phyloP scores from a whole-genome alignment of 2,113 vertebrate species.

The Deroptyus accipitrinus region DNA sequence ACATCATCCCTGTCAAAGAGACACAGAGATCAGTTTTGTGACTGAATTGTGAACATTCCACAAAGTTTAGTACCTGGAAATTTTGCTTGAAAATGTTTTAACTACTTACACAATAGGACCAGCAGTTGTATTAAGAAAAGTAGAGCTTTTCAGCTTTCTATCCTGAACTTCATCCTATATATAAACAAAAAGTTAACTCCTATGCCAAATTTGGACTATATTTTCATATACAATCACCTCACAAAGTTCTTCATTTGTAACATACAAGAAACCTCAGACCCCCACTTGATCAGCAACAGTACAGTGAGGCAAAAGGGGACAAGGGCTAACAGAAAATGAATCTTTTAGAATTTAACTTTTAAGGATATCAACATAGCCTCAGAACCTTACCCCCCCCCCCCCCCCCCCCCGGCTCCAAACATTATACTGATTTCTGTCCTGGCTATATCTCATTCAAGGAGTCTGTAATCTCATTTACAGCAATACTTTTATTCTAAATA shows the following conservation, averaged over 20 bases:
- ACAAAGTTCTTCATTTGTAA: background rate
- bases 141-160: slow-evolving; percentile 58
- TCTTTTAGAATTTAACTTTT: background rate
- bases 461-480: background rate
- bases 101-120: slow-evolving; percentile 65
- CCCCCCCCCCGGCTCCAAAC: rapidly evolving
- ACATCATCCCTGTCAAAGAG: slow-evolving; percentile 75
- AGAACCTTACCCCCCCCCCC: rapidly evolving
- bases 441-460: background rate
- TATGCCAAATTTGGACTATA: background rate
- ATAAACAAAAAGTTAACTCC: background rate
- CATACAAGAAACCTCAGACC: background rate
- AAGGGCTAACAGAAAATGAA: background rate
- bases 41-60: background rate
- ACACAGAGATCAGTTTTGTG: slow-evolving; percentile 5
- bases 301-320: background rate
- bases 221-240: background rate
- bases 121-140: slow-evolving; percentile 53
- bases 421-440: background rate
- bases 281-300: background rate
- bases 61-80: background rate
- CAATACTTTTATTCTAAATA: background rate
- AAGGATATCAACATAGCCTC: background rate
- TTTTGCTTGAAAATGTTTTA: background rate
- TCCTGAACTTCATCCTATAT: slow-evolving; percentile 60